These are phyloP conservation scores for Xylota segnis DNA, from an alignment of 2,888 invertebrate species.

Conservation along the genomic window DNA sequence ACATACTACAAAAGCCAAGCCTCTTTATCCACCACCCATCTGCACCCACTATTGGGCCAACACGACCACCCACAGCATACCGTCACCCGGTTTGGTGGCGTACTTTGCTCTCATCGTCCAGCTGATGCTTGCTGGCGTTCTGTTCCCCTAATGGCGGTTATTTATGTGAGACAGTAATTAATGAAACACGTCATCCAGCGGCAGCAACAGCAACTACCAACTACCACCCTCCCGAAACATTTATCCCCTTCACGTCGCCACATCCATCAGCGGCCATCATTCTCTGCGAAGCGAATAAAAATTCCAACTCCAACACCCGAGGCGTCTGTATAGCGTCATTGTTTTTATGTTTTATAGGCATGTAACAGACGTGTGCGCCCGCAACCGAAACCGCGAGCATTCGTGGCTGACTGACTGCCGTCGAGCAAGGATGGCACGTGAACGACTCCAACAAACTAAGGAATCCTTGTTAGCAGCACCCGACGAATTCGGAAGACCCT, in stretches of 20 bases:
- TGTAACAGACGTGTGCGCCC: slow-evolving; percentile 68
- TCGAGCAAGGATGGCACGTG: slow-evolving; percentile 41
- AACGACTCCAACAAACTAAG: slow-evolving; percentile 34
- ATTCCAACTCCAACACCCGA: slow-evolving; percentile 29
- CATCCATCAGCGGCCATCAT: slow-evolving; percentile 71
- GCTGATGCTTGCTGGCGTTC: slow-evolving; percentile 46
- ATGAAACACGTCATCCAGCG: slow-evolving; percentile 70
- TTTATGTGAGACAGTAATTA: slow-evolving; percentile 77
- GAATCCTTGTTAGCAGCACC: slow-evolving; percentile 21
- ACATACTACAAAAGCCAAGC: slow-evolving; percentile 43
- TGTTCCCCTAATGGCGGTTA: slow-evolving; percentile 71
- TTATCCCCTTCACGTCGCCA: slow-evolving; percentile 36
- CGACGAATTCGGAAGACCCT: slow-evolving; percentile 28
- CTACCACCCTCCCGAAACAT: slow-evolving; percentile 13
- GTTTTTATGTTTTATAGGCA: slow-evolving; percentile 71
- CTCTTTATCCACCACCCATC: slow-evolving; percentile 42
- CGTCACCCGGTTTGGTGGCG: slow-evolving; percentile 16
- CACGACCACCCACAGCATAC: background rate
- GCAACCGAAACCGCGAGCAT: slow-evolving; percentile 66
- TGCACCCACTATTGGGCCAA: background rate
- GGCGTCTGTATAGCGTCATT: slow-evolving; percentile 51
- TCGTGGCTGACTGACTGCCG: slow-evolving; percentile 66
- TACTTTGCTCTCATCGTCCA: slow-evolving; percentile 35
- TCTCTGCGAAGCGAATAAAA: slow-evolving; percentile 44
- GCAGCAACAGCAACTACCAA: slow-evolving; percentile 41